Evolutionary conservation across 1,140 invertebrate genomes (phyloP), one percentile per base, ranked within the genome.

Genomic region (Metaphire vulgaris): DNA sequence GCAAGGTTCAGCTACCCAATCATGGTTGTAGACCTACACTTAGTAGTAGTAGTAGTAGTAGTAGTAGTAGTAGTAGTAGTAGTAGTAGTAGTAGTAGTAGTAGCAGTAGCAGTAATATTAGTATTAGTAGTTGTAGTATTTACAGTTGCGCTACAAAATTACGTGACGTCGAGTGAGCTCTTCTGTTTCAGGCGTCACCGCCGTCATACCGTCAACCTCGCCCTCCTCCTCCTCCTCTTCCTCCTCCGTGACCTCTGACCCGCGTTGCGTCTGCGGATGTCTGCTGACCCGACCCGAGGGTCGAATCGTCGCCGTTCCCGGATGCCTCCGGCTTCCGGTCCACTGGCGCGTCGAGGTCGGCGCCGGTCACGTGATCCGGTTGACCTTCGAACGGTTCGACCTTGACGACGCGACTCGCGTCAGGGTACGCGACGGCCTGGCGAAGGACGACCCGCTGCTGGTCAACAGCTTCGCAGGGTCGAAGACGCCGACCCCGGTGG

Each of bases 41-140:
- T 56, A 56, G 41, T 56, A 56, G 41, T 56, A 56, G 41, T 56
- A 56, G 41, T 56, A 56, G 41, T 56, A 56, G 41, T 56, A 56
- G 41, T 56, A 56, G 41, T 56, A 56, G 41, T 56, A 56, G 41
- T 56, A 56, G 41, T 56, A 56, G 41, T 56, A 56, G 41, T 56
- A 56, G 41, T 56, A 56, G 41, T 56, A 56, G 41, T 56, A 56
- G 41, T 56, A 56, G 41, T 56, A 56, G 41, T 56, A 56, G 41
- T 56, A 56, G 41, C 41, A 56, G 6, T 21, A 56, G 41, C 41
- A 56, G 41, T 21, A 56, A 21, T 56, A 56, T 6, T 56, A 56
- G 41, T 56, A 56, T 6, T 56, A 56, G 41, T 56, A 56, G 41
- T 56, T 12, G 41, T 56, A 56, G 41, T 56, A 56, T 6, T 56